Evolutionary conservation across 2,797 vertebrate species (phyloP).

Genomic region (Enteromius viviparus): DNA sequence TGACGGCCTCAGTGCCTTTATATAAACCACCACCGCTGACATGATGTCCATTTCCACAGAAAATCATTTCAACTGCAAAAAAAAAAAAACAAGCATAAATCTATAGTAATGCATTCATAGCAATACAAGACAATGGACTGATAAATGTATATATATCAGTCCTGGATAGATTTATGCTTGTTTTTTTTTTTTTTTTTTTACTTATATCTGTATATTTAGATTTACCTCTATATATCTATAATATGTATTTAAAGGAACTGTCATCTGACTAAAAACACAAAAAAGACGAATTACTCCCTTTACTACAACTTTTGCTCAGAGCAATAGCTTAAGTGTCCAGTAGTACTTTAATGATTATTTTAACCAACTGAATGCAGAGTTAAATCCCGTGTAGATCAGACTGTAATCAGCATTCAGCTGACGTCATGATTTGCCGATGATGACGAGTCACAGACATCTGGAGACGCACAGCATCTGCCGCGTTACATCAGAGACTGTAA

Average conservation of each 20-base stretch:
- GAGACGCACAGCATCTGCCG: not conserved
- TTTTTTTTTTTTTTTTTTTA: too few relatives aligned
- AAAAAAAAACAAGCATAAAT: not conserved
- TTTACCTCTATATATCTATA: not conserved
- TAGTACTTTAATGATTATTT: not conserved
- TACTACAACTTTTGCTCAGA: not conserved
- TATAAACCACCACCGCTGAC: not conserved
- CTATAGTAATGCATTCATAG: not conserved
- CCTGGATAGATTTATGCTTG: too few relatives aligned
- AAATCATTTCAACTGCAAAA: not conserved
- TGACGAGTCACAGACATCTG: not conserved
- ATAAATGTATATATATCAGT: not conserved
- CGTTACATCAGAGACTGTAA: slow-evolving; percentile 60
- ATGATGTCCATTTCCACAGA: not conserved
- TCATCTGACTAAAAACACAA: not conserved
- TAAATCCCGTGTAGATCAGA: not conserved
- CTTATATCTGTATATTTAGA: too few relatives aligned
- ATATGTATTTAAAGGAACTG: not conserved
- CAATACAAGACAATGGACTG: not conserved
- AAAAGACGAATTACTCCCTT: not conserved
- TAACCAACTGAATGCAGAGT: not conserved
- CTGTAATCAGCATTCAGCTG: not conserved
- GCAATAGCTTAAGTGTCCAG: too few relatives aligned
- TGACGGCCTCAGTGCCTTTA: not conserved
- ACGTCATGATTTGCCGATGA: not conserved